Base-by-base conservation (phyloP, 92 coral and sea anemone genomes). In the Epizoanthus stellaris region DNA sequence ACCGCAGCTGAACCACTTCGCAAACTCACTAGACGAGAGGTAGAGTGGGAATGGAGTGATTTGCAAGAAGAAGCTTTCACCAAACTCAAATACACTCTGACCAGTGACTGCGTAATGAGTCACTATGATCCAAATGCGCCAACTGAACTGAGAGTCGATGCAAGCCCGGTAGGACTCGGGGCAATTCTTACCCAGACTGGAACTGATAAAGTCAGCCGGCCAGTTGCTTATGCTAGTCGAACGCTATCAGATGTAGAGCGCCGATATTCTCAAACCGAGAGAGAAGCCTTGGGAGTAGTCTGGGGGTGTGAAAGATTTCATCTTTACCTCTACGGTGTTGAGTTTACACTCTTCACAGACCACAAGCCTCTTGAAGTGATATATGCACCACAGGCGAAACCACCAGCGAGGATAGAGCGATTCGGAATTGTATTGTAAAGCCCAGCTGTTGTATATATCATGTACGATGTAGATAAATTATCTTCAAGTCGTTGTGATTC, bases 241-340 rank as follows among this genome's bases (percentile, higher is more conserved):
- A 60, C 73, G 4, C 84, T 60, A 5, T 34, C 84, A 15, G 21
- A 16, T 30, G 83, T 75, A 16, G 88, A 85, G 36, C 69, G 59
- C 21, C 68, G 77, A 6, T 82, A 82, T 53, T 60, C 82, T 45
- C 90, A 87, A 80, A 87, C 75, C 2, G 76, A 81, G 21, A 65
- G 82, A 20, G 90, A 87, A 36, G 90, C 87, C 73, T 67, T 87
- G 7, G 75, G 81, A 0, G 87, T 52, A 38, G 85, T 79, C 2
- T 87, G 86, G 86, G 86, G 80, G 3, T 80, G 80, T 58, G 90
- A 87, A 70, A 87, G 71, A 60, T 87, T 87, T 87, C 86, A 87
- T 40, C 77, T 87, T 13, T 87, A 80, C 43, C 77, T 80, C 15
- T 77, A 87, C 58, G 90, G 90, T 75, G 67, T 69, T 13, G 80